Percentiles rank a stretch among this genome's conserved stretches.
phyloP scores from a whole-genome alignment of 2,797 vertebrate genomes.

The Schizopygopsis pylzovi region DNA sequence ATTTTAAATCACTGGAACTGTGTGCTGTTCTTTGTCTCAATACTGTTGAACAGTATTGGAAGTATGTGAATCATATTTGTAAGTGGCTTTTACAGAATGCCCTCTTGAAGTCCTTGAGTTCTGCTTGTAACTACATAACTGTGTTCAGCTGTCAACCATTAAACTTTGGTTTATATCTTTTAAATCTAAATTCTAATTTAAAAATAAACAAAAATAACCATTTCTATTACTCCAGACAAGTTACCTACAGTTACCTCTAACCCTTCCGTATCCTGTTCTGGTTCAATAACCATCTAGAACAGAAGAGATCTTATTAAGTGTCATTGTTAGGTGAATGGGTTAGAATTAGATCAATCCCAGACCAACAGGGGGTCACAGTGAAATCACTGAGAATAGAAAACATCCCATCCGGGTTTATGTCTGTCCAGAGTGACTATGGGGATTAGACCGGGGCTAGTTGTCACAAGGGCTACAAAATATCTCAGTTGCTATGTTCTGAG shows the following conservation, averaged over 20 bases:
- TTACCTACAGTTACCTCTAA: not conserved
- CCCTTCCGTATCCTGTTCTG: not conserved
- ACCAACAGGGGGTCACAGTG: not conserved
- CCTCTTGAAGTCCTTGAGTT: not conserved
- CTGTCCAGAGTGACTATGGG: not conserved
- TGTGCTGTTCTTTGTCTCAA: not conserved
- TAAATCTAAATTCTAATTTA: not conserved
- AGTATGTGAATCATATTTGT: slow-evolving; percentile 3
- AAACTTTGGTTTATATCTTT: not conserved
- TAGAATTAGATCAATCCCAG: slow-evolving; percentile 19
- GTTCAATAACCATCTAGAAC: not conserved
- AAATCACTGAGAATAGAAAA: not conserved
- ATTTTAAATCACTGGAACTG: slow-evolving; percentile 2
- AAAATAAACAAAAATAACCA: not conserved
- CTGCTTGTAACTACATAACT: not conserved
- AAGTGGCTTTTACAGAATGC: slow-evolving; percentile 8
- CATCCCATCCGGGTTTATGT: not conserved
- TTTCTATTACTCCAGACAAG: slow-evolving; percentile 3
- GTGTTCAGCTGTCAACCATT: not conserved
- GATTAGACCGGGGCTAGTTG: not conserved
- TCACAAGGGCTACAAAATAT: not conserved
- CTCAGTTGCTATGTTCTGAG: not conserved
- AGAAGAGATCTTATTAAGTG: not conserved
- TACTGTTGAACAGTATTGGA: not conserved
- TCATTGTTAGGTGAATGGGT: slow-evolving; percentile 15